Evolutionary conservation across 2,797 vertebrate genomes (phyloP).

Genomic region (Crenichthys baileyi): DNA sequence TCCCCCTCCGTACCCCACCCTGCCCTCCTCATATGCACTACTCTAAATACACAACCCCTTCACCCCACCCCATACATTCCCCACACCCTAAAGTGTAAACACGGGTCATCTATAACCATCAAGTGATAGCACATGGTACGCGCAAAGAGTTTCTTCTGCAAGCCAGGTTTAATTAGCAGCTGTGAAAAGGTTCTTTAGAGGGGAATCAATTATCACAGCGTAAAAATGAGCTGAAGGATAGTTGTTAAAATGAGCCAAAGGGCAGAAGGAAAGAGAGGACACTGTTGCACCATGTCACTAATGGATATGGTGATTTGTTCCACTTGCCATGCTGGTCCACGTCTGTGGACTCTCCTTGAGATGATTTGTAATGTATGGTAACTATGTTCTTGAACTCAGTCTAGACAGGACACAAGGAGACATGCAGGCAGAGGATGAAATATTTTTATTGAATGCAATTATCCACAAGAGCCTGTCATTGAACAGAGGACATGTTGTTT

Average conservation of each 20-base stretch:
- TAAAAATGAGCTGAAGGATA: constrained; percentile 44
- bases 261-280: constrained; percentile 56
- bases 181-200: constrained; percentile 54
- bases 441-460: constrained; percentile 59
- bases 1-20: constrained; percentile 26
- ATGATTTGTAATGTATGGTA: constrained; percentile 69
- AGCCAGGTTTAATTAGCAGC: constrained; percentile 64
- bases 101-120: constrained; percentile 48
- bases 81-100: constrained; percentile 56
- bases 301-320: constrained; percentile 74
- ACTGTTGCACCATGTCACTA: constrained; percentile 55
- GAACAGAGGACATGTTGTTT: constrained; percentile 49
- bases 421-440: constrained; percentile 42
- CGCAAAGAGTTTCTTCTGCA: constrained; percentile 13
- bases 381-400: constrained; percentile 73
- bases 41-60: constrained; percentile 68
- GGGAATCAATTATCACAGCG: constrained; percentile 56
- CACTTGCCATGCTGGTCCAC: constrained; percentile 56
- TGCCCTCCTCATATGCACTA: constrained; percentile 46
- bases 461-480: constrained; percentile 46
- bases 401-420: constrained; percentile 67
- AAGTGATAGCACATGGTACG: constrained; percentile 19
- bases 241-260: constrained; percentile 56
- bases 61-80: constrained; percentile 43
- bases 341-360: constrained; percentile 67